Percentiles rank a stretch among this genome's conserved stretches.
Conservation (phyloP, 2,888 invertebrate species). For the Catotricha subobsoleta region DNA sequence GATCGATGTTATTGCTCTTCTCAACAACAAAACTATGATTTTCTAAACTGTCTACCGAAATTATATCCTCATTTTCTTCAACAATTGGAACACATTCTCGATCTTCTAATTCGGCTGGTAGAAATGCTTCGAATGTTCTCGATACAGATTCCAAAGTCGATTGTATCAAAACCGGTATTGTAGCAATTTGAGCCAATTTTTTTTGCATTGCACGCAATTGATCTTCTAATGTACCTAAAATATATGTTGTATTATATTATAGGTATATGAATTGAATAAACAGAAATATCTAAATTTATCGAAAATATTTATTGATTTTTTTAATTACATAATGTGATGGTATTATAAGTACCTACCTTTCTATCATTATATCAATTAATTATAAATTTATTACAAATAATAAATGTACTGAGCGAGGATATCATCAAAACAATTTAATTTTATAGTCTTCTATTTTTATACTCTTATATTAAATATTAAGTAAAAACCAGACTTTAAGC, state of each 20-base stretch:
- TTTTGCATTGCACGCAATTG: slow-evolving; percentile 26
- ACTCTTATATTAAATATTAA: no score
- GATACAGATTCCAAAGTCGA: slow-evolving; percentile 27
- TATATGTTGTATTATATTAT: slow-evolving; percentile 6
- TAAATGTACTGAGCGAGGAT: no score
- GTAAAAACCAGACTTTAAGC: no score
- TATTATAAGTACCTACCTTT: no score
- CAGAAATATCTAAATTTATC: no score
- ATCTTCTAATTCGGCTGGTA: slow-evolving; percentile 12
- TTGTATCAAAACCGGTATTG: slow-evolving; percentile 26
- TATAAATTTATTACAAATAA: no score
- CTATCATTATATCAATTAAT: no score
- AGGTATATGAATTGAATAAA: neutral
- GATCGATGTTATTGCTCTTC: slow-evolving; percentile 7
- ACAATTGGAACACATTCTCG: neutral
- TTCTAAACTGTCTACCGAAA: slow-evolving; percentile 7
- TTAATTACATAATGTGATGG: no score
- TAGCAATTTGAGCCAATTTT: slow-evolving; percentile 28
- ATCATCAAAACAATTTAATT: no score
- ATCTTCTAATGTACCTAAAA: slow-evolving; percentile 20
- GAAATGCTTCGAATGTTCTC: slow-evolving; percentile 23
- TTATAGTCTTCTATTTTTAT: no score
- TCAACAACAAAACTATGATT: slow-evolving; percentile 10
- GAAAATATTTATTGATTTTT: neutral
- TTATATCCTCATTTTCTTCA: slow-evolving; percentile 5